phyloP scores from a whole-genome alignment of 2,888 invertebrate genomes.

The Agriopis leucophaearia region DNA sequence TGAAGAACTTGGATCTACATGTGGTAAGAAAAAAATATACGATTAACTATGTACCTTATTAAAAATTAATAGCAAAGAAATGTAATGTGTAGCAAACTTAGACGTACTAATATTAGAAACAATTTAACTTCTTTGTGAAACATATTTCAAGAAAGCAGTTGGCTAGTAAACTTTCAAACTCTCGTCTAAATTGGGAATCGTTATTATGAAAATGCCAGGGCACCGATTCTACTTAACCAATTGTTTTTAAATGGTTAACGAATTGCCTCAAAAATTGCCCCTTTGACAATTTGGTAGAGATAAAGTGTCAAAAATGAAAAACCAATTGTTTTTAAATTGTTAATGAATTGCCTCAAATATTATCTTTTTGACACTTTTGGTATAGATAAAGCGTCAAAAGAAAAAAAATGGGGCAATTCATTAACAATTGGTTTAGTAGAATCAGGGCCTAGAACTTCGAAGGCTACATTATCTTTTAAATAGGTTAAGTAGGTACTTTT shows the following conservation, averaged over 20 bases:
- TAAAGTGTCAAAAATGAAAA: too few species aligned
- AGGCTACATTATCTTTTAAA: neutral
- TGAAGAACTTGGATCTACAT: slow-evolving; percentile 76
- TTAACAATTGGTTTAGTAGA: too few species aligned
- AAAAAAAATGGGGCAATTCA: too few species aligned
- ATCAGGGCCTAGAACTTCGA: too few species aligned
- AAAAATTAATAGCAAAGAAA: neutral
- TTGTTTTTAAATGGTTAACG: too few species aligned
- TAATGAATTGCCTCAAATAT: too few species aligned
- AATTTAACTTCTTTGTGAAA: neutral
- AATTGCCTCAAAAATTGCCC: too few species aligned
- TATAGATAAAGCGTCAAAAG: too few species aligned
- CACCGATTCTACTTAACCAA: too few species aligned
- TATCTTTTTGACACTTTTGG: too few species aligned
- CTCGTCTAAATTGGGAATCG: neutral
- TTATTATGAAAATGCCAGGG: neutral
- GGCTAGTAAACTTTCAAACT: neutral
- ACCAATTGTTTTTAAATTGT: too few species aligned
- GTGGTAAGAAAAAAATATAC: slow-evolving; percentile 60
- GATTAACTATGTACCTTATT: neutral
- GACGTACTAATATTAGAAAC: neutral
- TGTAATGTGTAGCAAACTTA: neutral
- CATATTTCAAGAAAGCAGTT: neutral
- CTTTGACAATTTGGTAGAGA: too few species aligned
- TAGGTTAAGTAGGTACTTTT: neutral